Conservation (phyloP, 2,113 vertebrate genomes). For the Suricata suricatta region DNA sequence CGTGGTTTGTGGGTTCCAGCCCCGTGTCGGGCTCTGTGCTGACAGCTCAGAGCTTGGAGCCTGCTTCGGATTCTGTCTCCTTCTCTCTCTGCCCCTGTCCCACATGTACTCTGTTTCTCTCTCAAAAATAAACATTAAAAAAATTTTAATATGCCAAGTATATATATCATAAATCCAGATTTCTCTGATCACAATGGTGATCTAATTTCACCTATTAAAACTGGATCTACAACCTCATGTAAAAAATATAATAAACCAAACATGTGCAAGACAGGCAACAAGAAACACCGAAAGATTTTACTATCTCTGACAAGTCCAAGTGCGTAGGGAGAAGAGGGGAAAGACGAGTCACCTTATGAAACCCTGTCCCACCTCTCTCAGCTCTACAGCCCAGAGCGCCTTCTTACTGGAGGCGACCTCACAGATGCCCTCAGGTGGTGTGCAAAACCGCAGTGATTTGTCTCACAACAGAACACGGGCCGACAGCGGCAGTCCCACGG, state of each 20-base stretch:
- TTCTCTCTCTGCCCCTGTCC: too few species aligned
- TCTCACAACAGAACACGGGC: conserved; percentile 41
- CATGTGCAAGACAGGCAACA: neutral
- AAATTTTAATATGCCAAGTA: neutral
- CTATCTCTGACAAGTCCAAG: neutral
- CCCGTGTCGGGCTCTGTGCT: too few species aligned
- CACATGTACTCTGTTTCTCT: too few species aligned
- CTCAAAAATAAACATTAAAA: too few species aligned
- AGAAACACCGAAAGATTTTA: neutral
- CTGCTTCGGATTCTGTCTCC: too few species aligned
- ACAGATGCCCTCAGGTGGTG: neutral
- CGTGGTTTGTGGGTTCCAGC: too few species aligned
- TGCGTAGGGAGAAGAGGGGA: neutral
- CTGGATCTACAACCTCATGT: neutral
- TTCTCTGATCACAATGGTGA: neutral
- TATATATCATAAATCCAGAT: neutral
- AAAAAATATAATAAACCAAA: neutral
- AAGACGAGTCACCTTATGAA: neutral
- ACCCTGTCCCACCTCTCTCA: neutral
- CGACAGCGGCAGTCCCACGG: conserved; percentile 51
- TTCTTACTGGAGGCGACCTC: conserved; percentile 19
- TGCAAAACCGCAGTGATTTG: neutral
- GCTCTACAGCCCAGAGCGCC: conserved; percentile 40
- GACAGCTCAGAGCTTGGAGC: too few species aligned
- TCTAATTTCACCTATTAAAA: conserved; percentile 31